Evolutionary conservation across 1,140 invertebrate species (phyloP).

Genomic region (Zaprionus camerounensis): DNA sequence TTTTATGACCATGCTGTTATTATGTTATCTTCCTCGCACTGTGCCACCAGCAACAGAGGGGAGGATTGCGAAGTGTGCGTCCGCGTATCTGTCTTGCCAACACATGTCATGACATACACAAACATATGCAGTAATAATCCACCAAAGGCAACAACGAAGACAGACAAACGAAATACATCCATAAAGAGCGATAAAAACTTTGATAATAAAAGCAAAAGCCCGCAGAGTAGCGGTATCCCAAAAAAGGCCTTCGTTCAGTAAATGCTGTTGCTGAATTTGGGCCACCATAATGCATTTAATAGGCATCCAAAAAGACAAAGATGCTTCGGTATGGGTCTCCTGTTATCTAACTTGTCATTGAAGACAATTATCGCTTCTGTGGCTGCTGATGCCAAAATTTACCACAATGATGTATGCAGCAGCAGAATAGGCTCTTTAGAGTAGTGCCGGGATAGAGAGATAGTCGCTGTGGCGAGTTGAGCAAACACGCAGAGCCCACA

Average conservation of each 20-base stretch:
- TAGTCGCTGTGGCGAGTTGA: background rate
- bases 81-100: conserved; percentile 32
- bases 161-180: conserved; percentile 16
- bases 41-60: background rate
- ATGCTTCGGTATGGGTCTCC: background rate
- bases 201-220: conserved; percentile 58
- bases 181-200: conserved; percentile 56
- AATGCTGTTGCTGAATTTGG: background rate
- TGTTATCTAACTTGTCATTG: conserved; percentile 18
- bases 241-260: background rate
- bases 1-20: conserved; percentile 67
- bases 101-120: conserved; percentile 56
- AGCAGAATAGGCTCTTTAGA: background rate
- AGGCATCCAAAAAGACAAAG: background rate
- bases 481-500: conserved; percentile 21
- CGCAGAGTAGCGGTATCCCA: conserved; percentile 33
- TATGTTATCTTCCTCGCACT: conserved; percentile 58
- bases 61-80: background rate
- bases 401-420: conserved; percentile 13
- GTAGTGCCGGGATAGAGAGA: background rate
- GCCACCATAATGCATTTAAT: background rate
- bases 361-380: conserved; percentile 29
- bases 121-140: conserved; percentile 74
- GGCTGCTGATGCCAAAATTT: conserved; percentile 2
- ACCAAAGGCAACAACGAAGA: conserved; percentile 34